These are phyloP conservation scores for Tachina fera DNA, from an alignment of 2,888 invertebrate genomes.

Conservation along the genomic window DNA sequence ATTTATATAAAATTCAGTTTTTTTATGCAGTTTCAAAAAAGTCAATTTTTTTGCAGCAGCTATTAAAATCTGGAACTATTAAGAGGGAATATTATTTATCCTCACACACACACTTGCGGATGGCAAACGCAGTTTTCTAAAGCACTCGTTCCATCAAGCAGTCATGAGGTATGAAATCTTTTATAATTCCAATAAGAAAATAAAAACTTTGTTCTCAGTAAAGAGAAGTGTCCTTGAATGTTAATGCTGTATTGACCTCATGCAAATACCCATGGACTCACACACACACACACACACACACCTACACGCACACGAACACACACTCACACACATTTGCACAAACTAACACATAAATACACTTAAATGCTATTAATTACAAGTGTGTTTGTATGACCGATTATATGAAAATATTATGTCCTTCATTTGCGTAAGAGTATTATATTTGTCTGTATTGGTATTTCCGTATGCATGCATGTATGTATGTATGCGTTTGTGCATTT, in stretches of 20 bases:
- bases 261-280: slow-evolving; percentile 29
- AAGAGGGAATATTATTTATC: slow-evolving; percentile 42
- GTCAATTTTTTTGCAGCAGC: neutral
- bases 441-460: slow-evolving; percentile 2
- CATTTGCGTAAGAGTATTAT: neutral
- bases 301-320: slow-evolving; percentile 52
- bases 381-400: slow-evolving; percentile 30
- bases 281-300: slow-evolving; percentile 44
- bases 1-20: neutral
- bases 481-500: slow-evolving; percentile 6
- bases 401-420: slow-evolving; percentile 44
- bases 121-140: neutral
- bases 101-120: neutral
- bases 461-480: neutral
- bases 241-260: slow-evolving; percentile 69
- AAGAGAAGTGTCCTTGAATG: slow-evolving; percentile 67
- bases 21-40: neutral
- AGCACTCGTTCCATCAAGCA: neutral
- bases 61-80: slow-evolving; percentile 55
- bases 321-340: slow-evolving; percentile 9
- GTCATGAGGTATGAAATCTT: neutral
- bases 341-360: slow-evolving; percentile 33
- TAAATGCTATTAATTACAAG: slow-evolving; percentile 60
- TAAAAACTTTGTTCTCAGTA: slow-evolving; percentile 33
- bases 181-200: neutral